Evolutionary conservation across 2,113 vertebrate genomes (phyloP).

Genomic region (Takifugu flavidus): DNA sequence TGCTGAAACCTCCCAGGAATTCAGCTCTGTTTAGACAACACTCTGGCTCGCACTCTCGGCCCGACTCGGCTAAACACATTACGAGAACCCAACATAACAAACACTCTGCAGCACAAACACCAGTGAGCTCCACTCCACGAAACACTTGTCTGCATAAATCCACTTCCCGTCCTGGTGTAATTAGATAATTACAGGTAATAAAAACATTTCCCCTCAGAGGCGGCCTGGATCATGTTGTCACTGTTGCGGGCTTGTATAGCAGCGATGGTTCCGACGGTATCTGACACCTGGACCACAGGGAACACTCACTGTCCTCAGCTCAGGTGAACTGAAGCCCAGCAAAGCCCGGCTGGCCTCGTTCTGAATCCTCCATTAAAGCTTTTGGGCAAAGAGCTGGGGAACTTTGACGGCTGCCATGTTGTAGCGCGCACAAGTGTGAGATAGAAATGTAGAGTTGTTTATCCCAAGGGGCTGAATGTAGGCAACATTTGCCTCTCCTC

Average conservation of each 20-base stretch:
- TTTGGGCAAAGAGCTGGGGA: slow-evolving; percentile 36
- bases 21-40: slow-evolving; percentile 37
- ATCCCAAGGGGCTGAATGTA: slow-evolving; percentile 36
- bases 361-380: slow-evolving; percentile 30
- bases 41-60: slow-evolving; percentile 27
- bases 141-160: slow-evolving; percentile 29
- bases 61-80: slow-evolving; percentile 43
- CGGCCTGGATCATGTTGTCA: slow-evolving; percentile 21
- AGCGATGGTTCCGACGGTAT: slow-evolving; percentile 8
- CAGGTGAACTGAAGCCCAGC: slow-evolving; percentile 21
- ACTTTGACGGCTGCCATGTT: slow-evolving; percentile 10
- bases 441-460: slow-evolving; percentile 35
- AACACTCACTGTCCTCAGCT: slow-evolving; percentile 37
- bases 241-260: slow-evolving; percentile 12
- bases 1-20: slow-evolving; percentile 23
- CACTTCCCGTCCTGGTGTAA: slow-evolving; percentile 39
- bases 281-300: slow-evolving; percentile 39
- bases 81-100: slow-evolving; percentile 26
- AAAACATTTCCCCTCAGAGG: slow-evolving; percentile 30
- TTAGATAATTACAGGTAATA: slow-evolving; percentile 42
- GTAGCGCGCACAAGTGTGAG: slow-evolving; percentile 15
- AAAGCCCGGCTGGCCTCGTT: slow-evolving; percentile 21
- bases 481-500: slow-evolving; percentile 38
- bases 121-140: slow-evolving; percentile 12
- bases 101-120: slow-evolving; percentile 25